A percentile compares a stretch with the other conserved stretches of the same genome.
Evolutionary conservation across 2,888 invertebrate genomes (phyloP).

Genomic region (Cheilosia variabilis): DNA sequence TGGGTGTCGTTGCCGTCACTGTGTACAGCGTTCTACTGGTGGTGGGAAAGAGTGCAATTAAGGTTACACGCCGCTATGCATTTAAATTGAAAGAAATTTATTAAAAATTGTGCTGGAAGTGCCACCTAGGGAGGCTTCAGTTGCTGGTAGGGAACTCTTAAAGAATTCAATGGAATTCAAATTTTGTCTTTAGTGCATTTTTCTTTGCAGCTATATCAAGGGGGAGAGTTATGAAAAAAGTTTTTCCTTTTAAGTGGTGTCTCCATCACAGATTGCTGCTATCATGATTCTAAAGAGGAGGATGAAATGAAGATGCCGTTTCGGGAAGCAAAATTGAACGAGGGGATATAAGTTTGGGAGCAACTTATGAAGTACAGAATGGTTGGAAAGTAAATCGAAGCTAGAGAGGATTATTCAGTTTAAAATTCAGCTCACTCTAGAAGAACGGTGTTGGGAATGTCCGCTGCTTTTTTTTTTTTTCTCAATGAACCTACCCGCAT

Average conservation of each 20-base stretch:
- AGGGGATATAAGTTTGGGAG: background rate
- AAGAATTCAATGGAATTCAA: slow-evolving; percentile 26
- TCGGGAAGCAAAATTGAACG: background rate
- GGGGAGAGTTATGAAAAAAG: background rate
- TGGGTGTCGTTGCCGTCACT: background rate
- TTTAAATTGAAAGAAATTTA: slow-evolving; percentile 12
- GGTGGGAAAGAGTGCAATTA: slow-evolving; percentile 40
- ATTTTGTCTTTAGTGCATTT: slow-evolving; percentile 8
- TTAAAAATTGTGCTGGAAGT: background rate
- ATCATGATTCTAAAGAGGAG: background rate
- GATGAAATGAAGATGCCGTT: background rate
- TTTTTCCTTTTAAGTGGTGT: slow-evolving; percentile 1
- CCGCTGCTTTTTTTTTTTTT: no score
- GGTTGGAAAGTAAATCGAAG: background rate
- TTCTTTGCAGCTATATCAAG: background rate
- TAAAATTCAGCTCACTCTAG: no score
- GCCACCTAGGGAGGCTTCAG: background rate
- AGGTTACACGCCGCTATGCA: slow-evolving; percentile 20
- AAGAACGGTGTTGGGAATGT: no score
- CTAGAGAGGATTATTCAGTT: no score
- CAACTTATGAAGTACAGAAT: background rate
- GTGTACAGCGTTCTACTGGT: background rate
- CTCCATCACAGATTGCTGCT: background rate
- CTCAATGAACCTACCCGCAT: no score
- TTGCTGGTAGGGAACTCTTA: background rate